Conservation (phyloP, 2,888 invertebrate species). For the Oasisia sp. region DNA sequence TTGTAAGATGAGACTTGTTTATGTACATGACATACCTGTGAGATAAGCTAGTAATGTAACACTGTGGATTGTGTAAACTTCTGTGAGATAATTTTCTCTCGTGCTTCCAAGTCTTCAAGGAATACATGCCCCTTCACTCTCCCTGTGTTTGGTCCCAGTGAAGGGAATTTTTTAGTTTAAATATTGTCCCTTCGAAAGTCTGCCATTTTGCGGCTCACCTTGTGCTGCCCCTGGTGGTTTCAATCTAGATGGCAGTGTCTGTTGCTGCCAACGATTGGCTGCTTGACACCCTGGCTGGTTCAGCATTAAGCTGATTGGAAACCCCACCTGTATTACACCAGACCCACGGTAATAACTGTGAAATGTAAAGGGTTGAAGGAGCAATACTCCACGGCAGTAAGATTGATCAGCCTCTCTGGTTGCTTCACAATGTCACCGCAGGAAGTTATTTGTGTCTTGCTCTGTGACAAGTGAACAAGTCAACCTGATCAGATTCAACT, state of each 20-base stretch:
- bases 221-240: too few species aligned
- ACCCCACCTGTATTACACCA: neutral
- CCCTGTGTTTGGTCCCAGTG: neutral
- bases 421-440: neutral
- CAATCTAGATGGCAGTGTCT: too few species aligned
- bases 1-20: neutral
- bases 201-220: neutral
- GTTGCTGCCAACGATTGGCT: too few species aligned
- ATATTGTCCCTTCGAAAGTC: too few species aligned
- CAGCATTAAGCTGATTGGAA: neutral
- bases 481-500: too few species aligned
- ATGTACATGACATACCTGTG: neutral
- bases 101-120: neutral
- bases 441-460: neutral
- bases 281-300: too few species aligned
- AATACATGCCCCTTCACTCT: neutral
- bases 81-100: neutral
- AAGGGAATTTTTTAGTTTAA: neutral
- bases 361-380: neutral
- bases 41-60: neutral
- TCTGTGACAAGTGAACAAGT: neutral
- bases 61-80: neutral
- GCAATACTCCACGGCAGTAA: neutral
- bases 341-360: neutral
- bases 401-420: neutral